Evolutionary conservation across 1,140 invertebrate genomes (phyloP), one percentile per base, ranked within the genome.

Genomic region (Oedothorax gibbosus): DNA sequence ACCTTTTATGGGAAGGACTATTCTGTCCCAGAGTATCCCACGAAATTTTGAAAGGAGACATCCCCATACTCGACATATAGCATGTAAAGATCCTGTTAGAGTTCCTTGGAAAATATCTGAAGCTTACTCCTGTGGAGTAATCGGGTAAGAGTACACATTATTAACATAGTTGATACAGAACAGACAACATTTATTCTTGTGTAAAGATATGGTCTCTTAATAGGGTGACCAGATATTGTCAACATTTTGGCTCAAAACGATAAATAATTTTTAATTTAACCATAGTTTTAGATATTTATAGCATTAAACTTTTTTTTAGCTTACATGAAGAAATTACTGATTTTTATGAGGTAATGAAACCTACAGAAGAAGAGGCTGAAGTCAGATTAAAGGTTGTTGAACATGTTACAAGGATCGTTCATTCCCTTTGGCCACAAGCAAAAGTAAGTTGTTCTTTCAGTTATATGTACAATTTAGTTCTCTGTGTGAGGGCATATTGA

Each of bases 291-390:
- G 35, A 35, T 35, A 35, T 35, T 35, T 35, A 2, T 35, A 35
- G 2, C 35, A 35, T 35, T 35, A 35, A 35, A 35, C 18, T 75
- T 56, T 66, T 60, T 80, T 91, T 91, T 21, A 96, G 97, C 80
- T 91, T 99, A 78, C 97, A 99, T 90, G 94, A 99, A 91, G 98
- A 99, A 92, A 98, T 99, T 86, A 94, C 96, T 90, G 97, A 99
- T 91, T 99, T 99, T 91, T 98, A 94, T 90, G 90, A 93, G 85
- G 98, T 97, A 90, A 98, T 99, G 94, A 94, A 94, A 86, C 97
- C 97, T 8, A 96, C 95, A 50, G 92, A 93, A 86, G 95, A 96
- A 88, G 97, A 99, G 89, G 95, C 97, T 90, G 91, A 92, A 88
- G 93, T 98, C 89, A 92, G 97, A 86, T 91, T 94, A 57, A 93